Base-by-base conservation (phyloP, 2,888 invertebrate species). In the Limnephilus rhombicus region DNA sequence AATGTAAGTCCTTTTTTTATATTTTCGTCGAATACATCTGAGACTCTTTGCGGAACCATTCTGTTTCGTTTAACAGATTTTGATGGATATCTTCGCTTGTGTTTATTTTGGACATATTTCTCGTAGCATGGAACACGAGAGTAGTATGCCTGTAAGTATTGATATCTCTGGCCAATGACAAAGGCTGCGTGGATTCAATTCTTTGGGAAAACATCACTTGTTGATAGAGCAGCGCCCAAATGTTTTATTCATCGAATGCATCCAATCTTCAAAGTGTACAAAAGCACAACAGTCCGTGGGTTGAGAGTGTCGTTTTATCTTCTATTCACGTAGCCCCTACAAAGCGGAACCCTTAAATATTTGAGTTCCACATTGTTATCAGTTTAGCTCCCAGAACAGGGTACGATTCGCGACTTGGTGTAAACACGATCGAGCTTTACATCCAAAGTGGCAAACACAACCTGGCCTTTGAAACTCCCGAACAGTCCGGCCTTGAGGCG, bases 201-300 rank as follows among this genome's bases (percentile, higher is more conserved):
- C 82, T 82, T 82, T 34, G 13, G 34, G 15, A 82, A 82, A 82
- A 34, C 29, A 34, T 82, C 31, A 82, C 82, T 82, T 82, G 82
- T 82, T 34, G 82, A 82, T 34, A 41, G 24, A 85, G 37, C 29
- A 89, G 11, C 88, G 68, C 37, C n/a, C 29, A 24, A 31, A 88
- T 88, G 88, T 88, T 88, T 88, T 88, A 88, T 88, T 88, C 88
- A 88, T 88, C 24, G 80, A 68, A 80, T 89, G 88, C 88, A 89
- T 89, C 88, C 88, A 89, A 89, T 89, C 68, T 89, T 80, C 41
- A 37, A 89, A 80, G 88, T 89, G 34, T 41, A 89, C 88, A 89
- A 89, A 89, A 89, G 80, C 34, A 89, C 88, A 89, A 88, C 24
- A 68, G 80, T 53, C 45, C 86, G 49, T 45, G 15, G 86, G 86